These are phyloP conservation scores for Carduelis carduelis DNA, from an alignment of 2,797 vertebrate species.

Conservation along the genomic window DNA sequence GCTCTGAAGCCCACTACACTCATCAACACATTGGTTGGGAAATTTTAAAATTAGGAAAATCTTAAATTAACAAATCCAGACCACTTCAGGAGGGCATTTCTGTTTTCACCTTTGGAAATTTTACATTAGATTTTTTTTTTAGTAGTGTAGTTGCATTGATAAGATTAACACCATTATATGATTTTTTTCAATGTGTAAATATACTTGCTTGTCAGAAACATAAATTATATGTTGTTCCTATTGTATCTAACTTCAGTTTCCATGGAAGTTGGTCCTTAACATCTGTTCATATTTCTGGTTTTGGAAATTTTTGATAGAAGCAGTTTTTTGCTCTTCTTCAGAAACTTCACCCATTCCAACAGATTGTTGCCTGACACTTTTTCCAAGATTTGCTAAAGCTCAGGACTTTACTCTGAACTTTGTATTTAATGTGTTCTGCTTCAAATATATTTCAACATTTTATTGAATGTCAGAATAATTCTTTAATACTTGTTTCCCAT, in stretches of 20 bases:
- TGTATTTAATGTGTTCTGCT: not conserved
- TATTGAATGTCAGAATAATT: not conserved
- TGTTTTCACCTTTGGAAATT: not conserved
- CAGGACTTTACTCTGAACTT: not conserved
- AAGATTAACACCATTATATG: not conserved
- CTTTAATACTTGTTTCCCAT: not conserved
- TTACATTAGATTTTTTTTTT: not conserved
- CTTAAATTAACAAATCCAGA: not conserved
- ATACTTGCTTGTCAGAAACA: not conserved
- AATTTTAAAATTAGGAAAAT: not conserved
- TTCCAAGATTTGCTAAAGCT: not conserved
- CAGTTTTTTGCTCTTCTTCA: not conserved
- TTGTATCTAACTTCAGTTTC: not conserved
- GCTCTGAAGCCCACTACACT: not conserved
- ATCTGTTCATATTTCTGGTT: not conserved
- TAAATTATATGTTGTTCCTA: not conserved
- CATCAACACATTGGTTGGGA: not conserved
- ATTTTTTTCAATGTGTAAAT: not conserved
- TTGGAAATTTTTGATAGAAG: not conserved
- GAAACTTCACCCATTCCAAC: not conserved
- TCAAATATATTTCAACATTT: not conserved
- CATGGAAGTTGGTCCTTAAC: not conserved
- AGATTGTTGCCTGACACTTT: not conserved
- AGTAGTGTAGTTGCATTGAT: not conserved
- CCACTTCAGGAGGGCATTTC: not conserved